A percentile compares a stretch with the other conserved stretches of the same genome.
These are phyloP conservation scores for Heterocephalus glaber DNA, from an alignment of 2,113 vertebrate species.

Conservation along the genomic window DNA sequence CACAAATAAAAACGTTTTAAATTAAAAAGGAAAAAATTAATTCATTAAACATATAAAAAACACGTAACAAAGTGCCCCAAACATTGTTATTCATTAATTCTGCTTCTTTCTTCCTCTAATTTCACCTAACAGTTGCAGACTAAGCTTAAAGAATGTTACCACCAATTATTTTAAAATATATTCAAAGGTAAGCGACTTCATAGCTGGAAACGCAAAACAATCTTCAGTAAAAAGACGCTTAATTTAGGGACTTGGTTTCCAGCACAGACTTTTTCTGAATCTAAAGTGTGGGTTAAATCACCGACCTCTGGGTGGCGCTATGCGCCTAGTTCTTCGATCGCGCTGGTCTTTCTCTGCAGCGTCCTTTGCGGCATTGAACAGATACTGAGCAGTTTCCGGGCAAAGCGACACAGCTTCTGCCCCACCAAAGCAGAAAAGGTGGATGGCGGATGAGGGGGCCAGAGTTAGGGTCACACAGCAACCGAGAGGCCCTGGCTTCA, in stretches of 20 bases:
- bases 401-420: not conserved
- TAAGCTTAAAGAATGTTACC: not conserved
- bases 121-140: not conserved
- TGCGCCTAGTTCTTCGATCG: not conserved
- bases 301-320: constrained; percentile 63
- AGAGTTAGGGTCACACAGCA: not conserved
- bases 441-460: fast-evolving
- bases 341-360: not conserved
- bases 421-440: not conserved
- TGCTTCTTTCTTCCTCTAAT: not conserved
- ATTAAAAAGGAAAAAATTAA: not conserved
- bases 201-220: not conserved
- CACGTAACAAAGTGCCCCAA: fast-evolving
- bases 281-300: not conserved
- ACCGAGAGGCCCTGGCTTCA: not conserved
- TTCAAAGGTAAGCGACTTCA: not conserved
- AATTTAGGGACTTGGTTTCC: not conserved
- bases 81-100: fast-evolving
- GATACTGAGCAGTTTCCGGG: not conserved
- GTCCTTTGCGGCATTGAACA: not conserved
- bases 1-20: not conserved
- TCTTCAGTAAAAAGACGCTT: not conserved
- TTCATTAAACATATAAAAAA: not conserved
- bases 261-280: not conserved
- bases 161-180: not conserved